Conservation (phyloP, 2,113 vertebrate species). For the Apodemus sylvaticus region DNA sequence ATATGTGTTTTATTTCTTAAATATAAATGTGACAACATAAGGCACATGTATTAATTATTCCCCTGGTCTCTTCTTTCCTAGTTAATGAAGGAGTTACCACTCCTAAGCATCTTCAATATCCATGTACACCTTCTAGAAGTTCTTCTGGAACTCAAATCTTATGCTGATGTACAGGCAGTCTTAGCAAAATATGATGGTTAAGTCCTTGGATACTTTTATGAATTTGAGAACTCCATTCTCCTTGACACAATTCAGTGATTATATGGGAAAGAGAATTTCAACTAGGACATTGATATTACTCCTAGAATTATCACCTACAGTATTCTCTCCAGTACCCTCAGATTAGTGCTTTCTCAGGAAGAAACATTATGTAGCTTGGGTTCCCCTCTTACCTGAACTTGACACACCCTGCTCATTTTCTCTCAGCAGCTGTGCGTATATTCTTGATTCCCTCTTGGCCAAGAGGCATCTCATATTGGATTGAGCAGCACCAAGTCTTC, state of each 20-base stretch:
- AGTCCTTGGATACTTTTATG: slow-evolving; percentile 78
- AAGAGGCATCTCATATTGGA: background rate
- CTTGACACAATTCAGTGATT: background rate
- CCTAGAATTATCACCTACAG: background rate
- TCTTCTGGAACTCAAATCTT: slow-evolving; percentile 96
- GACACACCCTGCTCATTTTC: background rate
- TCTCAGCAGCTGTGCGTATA: background rate
- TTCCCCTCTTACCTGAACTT: background rate
- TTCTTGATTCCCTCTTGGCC: background rate
- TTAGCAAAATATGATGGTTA: slow-evolving; percentile 99
- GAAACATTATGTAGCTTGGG: background rate
- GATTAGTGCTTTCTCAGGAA: background rate
- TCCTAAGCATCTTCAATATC: slow-evolving; percentile 99
- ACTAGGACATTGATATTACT: background rate
- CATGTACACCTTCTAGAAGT: slow-evolving; percentile 99
- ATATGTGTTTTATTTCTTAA: background rate
- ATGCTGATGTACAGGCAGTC: slow-evolving; percentile 98
- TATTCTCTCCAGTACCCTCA: background rate
- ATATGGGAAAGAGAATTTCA: background rate
- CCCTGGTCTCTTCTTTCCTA: slow-evolving; percentile 85
- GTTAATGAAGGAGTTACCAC: slow-evolving; percentile 99
- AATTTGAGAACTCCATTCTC: slow-evolving; percentile 24
- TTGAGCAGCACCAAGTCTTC: background rate
- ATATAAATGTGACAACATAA: background rate
- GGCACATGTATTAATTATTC: slow-evolving; percentile 49